phyloP scores from a whole-genome alignment of 2,113 vertebrate species.

The Trichechus manatus region DNA sequence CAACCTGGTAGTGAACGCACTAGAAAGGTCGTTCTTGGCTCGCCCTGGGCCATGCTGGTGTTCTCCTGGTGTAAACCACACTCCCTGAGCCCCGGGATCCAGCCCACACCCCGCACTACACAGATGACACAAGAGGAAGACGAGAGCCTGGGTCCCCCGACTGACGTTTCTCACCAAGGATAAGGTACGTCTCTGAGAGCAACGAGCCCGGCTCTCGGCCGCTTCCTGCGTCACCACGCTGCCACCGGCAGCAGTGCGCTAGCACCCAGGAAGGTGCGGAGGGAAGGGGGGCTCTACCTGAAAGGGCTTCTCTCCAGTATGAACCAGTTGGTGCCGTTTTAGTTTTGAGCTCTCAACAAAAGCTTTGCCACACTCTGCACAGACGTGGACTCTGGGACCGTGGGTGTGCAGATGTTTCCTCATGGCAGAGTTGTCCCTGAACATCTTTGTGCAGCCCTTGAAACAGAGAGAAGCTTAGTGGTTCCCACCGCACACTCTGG shows the following conservation, averaged over 20 bases:
- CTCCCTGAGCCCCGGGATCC: accelerated
- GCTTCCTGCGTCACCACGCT: accelerated
- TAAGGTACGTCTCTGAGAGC: neutral
- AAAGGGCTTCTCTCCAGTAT: slow-evolving; percentile 99
- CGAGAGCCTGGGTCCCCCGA: too few species aligned
- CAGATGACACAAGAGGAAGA: accelerated
- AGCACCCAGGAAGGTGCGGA: neutral
- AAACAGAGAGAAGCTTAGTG: slow-evolving; percentile 82
- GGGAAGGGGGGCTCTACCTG: slow-evolving; percentile 89
- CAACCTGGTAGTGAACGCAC: neutral
- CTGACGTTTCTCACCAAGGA: too few species aligned
- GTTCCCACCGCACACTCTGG: slow-evolving; percentile 44
- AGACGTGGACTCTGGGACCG: slow-evolving; percentile 97
- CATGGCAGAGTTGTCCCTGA: slow-evolving; percentile 99
- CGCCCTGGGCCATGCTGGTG: neutral
- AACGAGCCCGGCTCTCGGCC: accelerated
- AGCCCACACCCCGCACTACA: accelerated
- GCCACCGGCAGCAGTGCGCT: neutral
- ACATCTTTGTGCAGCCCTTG: slow-evolving; percentile 99
- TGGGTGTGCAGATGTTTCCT: slow-evolving; percentile 99
- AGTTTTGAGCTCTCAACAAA: slow-evolving; percentile 99
- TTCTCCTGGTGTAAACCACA: accelerated
- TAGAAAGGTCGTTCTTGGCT: too few species aligned
- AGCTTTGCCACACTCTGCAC: slow-evolving; percentile 98
- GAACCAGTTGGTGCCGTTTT: slow-evolving; percentile 98